Evolutionary conservation across 2,113 vertebrate genomes (phyloP), one percentile per base, ranked within the genome.

Genomic region (Elaphurus davidianus): DNA sequence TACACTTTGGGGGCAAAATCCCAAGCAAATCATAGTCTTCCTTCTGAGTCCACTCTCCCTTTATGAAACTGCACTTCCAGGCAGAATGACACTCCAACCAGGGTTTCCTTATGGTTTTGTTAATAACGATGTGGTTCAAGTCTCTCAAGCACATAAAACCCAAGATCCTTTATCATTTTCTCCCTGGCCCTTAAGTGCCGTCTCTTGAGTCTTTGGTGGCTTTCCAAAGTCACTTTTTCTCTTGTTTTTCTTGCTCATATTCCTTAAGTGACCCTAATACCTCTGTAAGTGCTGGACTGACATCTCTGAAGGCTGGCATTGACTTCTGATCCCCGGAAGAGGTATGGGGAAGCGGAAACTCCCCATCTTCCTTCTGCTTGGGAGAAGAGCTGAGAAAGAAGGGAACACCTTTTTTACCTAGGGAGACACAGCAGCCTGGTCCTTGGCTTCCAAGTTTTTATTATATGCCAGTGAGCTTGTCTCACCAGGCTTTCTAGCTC

Each of bases 1-100:
- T 98, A 92, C 43, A 67, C 89, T 98, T 95, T 64, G 40, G 92
- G 90, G 74, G 93, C 84, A 89, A 92, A 98, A 97, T 98, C 98
- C 97, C 98, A 98, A 92, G 92, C 91, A 98, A 97, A 98, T 97
- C 98, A 94, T 96, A 94, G 91, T 98, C 97, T 98, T 97, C 95
- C 81, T 95, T 97, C 81, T 57, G 93, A 87, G 97, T 97, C 83
- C 90, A 96, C 91, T 67, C 94, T 98, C 57, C 88, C 94, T 92
- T 55, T 92, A 93, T 91, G 94, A 97, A 96, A 91, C 16, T 47
- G 27, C 52, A 14, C 67, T 97, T 88, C 30, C 62, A 71, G 96
- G 81, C 96, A 76, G 40, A 92, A 57, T 21, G 62, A 50, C 40
- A 30, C 79, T 50, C 19, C 11, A 83, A 89, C 87, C 62, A 92